Base-by-base conservation (phyloP, 2,797 vertebrate genomes). In the Simalia tracyae region DNA sequence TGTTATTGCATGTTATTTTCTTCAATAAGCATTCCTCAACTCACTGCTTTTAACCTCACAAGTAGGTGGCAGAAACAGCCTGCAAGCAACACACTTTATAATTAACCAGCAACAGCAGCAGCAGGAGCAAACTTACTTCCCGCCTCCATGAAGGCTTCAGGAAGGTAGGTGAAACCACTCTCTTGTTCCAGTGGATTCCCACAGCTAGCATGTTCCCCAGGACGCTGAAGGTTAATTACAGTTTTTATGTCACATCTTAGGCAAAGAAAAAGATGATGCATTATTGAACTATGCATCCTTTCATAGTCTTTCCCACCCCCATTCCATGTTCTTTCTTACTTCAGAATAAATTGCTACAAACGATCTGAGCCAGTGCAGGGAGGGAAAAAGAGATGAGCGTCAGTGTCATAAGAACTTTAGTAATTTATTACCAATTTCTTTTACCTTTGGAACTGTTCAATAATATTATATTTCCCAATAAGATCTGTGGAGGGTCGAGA, bases 151-250 rank as follows among this genome's bases (percentile, higher is more conserved):
- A 99, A 99, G 56, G 96, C 97, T 96, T 99, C 99, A 4, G 99
- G 99, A 94, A 98, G 98, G 96, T 99, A 99, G 0, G 99, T 99
- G 97, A 99, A 99, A 66, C 99, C 98, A 0, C 99, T 99, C 93
- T 99, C 98, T 91, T 98, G 98, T 96, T 99, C 99, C 97, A 99
- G 96, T 0, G 99, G 96, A 95, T 98, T 98, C 92, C 99, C 99
- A 92, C 99, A 99, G 98, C 99, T 99, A 26, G 99, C 98, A 0
- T 99, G 99, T 96, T 99, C 99, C 89, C 99, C 99, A 4, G 99
- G 98, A 86, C 99, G 98, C 97, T 99, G 99, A 89, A 99, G 98
- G 97, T 99, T 99, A 96, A 99, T 99, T 93, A 99, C 88, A 0
- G 99, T 99, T 98, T 98, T 99, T 97, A 99, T 98, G 92, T 97